Conservation (phyloP, 2,113 vertebrate genomes). For the Peromyscus maniculatus region DNA sequence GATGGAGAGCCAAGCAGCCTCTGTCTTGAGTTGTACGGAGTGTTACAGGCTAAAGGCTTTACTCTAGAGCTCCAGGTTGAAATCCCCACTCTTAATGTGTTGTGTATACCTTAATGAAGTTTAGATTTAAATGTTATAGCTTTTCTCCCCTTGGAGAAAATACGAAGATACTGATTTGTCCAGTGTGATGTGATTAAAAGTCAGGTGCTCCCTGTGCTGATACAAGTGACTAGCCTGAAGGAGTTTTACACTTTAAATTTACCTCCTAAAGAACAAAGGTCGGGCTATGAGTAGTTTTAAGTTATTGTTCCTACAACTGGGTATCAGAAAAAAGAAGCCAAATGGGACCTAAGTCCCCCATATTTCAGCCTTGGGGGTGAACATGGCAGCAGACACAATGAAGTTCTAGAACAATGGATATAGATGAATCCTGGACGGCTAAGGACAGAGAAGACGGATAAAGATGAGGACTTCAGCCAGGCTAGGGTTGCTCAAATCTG, state of each 20-base stretch:
- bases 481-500: neutral
- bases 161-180: neutral
- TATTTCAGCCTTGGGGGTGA: neutral
- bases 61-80: neutral
- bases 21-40: neutral
- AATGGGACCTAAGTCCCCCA: neutral
- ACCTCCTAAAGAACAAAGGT: neutral
- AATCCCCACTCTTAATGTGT: neutral
- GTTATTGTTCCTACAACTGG: neutral
- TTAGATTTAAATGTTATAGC: neutral
- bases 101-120: neutral
- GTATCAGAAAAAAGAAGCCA: neutral
- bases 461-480: neutral
- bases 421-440: neutral
- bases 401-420: neutral
- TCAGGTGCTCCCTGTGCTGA: neutral
- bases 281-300: neutral
- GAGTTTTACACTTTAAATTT: slow-evolving; percentile 23
- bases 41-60: neutral
- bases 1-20: neutral
- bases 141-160: neutral
- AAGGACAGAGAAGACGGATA: neutral
- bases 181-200: neutral
- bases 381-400: neutral
- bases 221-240: neutral